These are phyloP conservation scores for Pseudomyrmex cubaensis DNA, from an alignment of 1,140 invertebrate genomes.

Conservation along the genomic window DNA sequence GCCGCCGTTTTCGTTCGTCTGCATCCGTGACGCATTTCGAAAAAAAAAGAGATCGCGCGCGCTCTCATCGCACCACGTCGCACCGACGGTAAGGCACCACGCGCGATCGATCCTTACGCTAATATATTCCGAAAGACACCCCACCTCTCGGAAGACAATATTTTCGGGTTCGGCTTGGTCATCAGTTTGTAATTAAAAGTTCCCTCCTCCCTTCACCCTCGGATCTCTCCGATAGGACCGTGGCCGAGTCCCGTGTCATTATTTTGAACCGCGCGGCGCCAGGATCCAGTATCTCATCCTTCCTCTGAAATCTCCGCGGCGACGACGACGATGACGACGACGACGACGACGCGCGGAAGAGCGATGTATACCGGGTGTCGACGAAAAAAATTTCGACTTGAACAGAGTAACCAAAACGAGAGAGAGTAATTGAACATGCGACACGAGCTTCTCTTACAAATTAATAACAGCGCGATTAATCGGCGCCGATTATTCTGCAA, in stretches of 20 bases:
- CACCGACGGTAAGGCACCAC: conserved; percentile 47
- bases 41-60: conserved; percentile 64
- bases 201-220: conserved; percentile 52
- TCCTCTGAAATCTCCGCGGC: conserved; percentile 71
- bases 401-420: not conserved
- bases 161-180: conserved; percentile 84
- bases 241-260: conserved; percentile 81
- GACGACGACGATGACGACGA: conserved; percentile 67
- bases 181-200: conserved; percentile 85
- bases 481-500: conserved; percentile 33
- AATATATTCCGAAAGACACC: conserved; percentile 74
- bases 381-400: not conserved
- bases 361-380: conserved; percentile 77
- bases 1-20: not conserved
- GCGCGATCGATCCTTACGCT: conserved; percentile 69
- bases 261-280: conserved; percentile 83
- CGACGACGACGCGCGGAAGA: conserved; percentile 65
- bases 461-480: conserved; percentile 39
- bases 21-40: conserved; percentile 47
- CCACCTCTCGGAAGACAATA: conserved; percentile 81
- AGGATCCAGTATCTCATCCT: conserved; percentile 83
- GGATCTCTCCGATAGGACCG: conserved; percentile 75
- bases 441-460: conserved; percentile 19
- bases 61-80: not conserved
- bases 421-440: conserved; percentile 21